These are phyloP conservation scores for Paramuricea clavata DNA, from an alignment of 92 coral and sea anemone species.

Conservation along the genomic window DNA sequence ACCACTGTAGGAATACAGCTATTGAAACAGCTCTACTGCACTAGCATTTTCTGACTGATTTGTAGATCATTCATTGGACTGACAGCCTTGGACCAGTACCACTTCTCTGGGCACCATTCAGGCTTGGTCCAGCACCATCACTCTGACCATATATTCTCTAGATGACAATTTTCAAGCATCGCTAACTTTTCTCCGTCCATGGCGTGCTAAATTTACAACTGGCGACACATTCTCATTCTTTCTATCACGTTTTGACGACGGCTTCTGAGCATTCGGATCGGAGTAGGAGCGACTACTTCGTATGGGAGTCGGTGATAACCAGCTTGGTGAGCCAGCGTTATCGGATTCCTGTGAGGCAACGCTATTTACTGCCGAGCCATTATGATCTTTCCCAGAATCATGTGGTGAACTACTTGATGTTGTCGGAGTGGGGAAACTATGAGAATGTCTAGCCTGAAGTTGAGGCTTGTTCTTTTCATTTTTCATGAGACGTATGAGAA, in stretches of 20 bases:
- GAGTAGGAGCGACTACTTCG: not conserved
- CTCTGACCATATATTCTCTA: not conserved
- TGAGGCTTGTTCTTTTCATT: not conserved
- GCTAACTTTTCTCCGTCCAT: slow-evolving; percentile 18
- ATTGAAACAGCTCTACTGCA: too few species aligned
- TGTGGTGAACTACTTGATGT: not conserved
- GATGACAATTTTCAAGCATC: not conserved
- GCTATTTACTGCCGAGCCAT: not conserved
- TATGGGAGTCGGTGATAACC: slow-evolving; percentile 18
- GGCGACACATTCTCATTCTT: not conserved
- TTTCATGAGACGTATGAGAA: not conserved
- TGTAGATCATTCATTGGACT: not conserved
- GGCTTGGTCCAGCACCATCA: not conserved
- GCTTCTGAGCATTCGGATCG: slow-evolving; percentile 7
- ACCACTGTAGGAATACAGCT: not conserved
- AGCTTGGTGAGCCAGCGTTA: not conserved
- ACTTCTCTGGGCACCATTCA: not conserved
- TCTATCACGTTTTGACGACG: not conserved
- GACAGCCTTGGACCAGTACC: not conserved
- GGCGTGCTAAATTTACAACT: not conserved
- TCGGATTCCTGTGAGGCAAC: not conserved
- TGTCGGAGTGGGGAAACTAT: slow-evolving; percentile 15
- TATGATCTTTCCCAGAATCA: not conserved
- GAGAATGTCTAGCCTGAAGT: slow-evolving; percentile 5
- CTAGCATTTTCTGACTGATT: not conserved